Evolutionary conservation across 2,797 vertebrate species (phyloP).

Genomic region (Sarcoramphus papa): DNA sequence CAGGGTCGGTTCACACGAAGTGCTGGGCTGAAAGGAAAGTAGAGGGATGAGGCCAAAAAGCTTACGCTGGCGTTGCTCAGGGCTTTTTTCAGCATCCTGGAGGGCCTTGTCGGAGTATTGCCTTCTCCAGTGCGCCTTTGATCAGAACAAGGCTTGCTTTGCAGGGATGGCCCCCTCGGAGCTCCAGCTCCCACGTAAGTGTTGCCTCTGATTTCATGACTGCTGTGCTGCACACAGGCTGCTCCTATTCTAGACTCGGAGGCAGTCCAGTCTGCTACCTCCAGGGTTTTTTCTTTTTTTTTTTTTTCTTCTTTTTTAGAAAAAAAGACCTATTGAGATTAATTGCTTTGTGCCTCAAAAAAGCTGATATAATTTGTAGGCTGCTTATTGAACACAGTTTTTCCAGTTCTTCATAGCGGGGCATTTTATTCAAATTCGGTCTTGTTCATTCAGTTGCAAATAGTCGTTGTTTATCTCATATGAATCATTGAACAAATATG

Average conservation of each 20-base stretch:
- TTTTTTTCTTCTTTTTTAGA: background rate
- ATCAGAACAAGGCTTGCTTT: background rate
- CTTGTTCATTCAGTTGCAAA: background rate
- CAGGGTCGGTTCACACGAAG: accelerated
- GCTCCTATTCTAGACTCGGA: background rate
- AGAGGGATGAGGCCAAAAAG: background rate
- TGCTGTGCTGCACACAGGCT: background rate
- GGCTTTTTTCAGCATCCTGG: background rate
- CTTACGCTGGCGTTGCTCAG: accelerated
- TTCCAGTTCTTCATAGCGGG: background rate
- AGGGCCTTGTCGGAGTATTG: accelerated
- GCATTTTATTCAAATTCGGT: background rate
- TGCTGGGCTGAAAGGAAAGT: background rate
- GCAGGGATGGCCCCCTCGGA: background rate
- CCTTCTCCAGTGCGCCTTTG: accelerated
- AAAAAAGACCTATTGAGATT: background rate
- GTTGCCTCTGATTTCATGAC: background rate
- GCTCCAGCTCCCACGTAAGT: background rate
- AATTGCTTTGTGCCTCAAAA: background rate
- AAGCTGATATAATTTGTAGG: background rate
- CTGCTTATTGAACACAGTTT: background rate
- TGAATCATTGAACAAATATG: background rate
- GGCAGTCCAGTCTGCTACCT: background rate
- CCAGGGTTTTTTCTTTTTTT: background rate
- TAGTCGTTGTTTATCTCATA: background rate